Evolutionary conservation across 2,888 invertebrate genomes (phyloP).

Genomic region (Psylliodes chrysocephalus): DNA sequence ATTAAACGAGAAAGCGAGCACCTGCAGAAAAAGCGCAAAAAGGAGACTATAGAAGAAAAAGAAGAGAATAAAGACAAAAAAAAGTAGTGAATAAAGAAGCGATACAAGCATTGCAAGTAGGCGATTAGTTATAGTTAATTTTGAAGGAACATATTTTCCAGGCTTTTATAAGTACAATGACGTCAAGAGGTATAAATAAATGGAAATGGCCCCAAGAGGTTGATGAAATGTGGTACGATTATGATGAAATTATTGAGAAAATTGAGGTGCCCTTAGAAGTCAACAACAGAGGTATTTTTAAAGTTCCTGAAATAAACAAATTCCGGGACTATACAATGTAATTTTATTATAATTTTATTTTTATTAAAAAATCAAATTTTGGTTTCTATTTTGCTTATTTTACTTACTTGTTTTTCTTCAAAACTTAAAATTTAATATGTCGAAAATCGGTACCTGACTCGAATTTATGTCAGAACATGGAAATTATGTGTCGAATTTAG

Average conservation of each 20-base stretch:
- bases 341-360: neutral
- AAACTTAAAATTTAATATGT: slow-evolving; percentile 9
- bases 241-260: neutral
- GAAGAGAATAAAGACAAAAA: neutral
- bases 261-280: neutral
- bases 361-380: slow-evolving; percentile 10
- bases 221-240: neutral
- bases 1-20: too few relatives aligned
- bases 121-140: slow-evolving; percentile 7
- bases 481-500: too few relatives aligned
- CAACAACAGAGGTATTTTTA: slow-evolving; percentile 10
- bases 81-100: slow-evolving; percentile 7
- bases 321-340: slow-evolving; percentile 10
- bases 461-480: too few relatives aligned
- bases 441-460: neutral
- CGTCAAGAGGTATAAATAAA: too few relatives aligned
- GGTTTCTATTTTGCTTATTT: slow-evolving; percentile 10
- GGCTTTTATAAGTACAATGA: too few relatives aligned
- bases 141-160: too few relatives aligned
- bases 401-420: slow-evolving; percentile 7
- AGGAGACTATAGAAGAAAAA: neutral
- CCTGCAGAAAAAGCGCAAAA: neutral
- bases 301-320: too few relatives aligned
- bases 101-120: slow-evolving; percentile 1
- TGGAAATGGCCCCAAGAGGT: too few relatives aligned